Evolutionary conservation across 1,140 invertebrate species (phyloP).

Genomic region (Venturia canescens): DNA sequence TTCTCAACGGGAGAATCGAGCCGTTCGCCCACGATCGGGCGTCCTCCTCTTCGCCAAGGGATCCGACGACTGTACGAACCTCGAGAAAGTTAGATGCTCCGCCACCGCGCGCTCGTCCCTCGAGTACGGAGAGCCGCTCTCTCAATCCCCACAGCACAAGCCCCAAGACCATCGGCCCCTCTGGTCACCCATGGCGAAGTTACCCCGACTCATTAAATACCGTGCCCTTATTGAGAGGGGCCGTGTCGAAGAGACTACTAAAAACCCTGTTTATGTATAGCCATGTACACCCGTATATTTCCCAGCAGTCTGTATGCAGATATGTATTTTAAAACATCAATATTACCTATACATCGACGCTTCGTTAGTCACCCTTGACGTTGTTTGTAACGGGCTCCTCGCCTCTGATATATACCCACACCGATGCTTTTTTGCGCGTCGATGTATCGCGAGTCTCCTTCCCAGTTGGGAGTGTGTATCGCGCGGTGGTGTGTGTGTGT

Average conservation of each 20-base stretch:
- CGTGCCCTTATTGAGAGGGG: slow-evolving; percentile 62
- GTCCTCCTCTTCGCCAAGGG: slow-evolving; percentile 8
- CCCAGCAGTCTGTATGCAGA: slow-evolving; percentile 63
- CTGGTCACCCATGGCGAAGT: slow-evolving; percentile 37
- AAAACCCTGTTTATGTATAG: background rate
- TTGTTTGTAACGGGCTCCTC: background rate
- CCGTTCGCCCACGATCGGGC: background rate
- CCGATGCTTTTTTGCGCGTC: background rate
- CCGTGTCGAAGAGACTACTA: slow-evolving; percentile 42
- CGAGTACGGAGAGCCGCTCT: slow-evolving; percentile 52
- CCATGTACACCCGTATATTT: slow-evolving; percentile 24
- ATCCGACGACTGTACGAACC: slow-evolving; percentile 39
- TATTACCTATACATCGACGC: slow-evolving; percentile 68
- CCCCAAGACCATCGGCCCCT: slow-evolving; percentile 49
- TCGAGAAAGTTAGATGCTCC: slow-evolving; percentile 47
- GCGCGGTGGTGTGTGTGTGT: background rate
- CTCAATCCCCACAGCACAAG: slow-evolving; percentile 40
- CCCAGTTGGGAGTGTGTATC: background rate
- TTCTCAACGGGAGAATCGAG: slow-evolving; percentile 37
- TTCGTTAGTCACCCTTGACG: slow-evolving; percentile 61
- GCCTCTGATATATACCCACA: background rate
- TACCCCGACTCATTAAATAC: slow-evolving; percentile 73
- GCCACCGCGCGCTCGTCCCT: slow-evolving; percentile 61
- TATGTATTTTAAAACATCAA: slow-evolving; percentile 74
- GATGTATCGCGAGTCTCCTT: background rate